These are phyloP conservation scores for Calypte anna DNA, from an alignment of 2,113 vertebrate species.

Conservation along the genomic window DNA sequence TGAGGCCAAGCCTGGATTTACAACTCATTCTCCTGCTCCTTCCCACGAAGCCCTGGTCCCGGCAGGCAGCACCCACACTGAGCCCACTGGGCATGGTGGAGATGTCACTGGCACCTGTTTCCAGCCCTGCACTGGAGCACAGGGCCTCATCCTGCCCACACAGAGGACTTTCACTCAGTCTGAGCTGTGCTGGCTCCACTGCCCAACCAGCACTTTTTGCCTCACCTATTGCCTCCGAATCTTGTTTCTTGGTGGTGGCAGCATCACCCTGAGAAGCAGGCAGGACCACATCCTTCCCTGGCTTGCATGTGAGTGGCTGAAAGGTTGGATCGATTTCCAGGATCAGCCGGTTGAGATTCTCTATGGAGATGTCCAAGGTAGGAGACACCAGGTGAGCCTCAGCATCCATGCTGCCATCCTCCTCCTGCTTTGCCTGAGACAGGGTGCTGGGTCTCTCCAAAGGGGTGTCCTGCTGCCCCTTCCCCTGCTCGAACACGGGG, in stretches of 20 bases:
- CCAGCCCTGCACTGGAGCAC: neutral
- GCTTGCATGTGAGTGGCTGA: constrained; percentile 55
- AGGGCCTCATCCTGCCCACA: neutral
- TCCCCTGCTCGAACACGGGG: neutral
- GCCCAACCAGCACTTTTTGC: accelerated
- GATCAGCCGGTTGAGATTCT: constrained; percentile 84
- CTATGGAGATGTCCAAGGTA: constrained; percentile 78
- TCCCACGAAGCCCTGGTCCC: accelerated
- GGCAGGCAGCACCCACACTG: accelerated
- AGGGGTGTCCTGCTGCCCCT: neutral
- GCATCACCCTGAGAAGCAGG: neutral
- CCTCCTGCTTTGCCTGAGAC: neutral
- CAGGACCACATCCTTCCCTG: neutral
- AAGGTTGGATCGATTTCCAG: constrained; percentile 86
- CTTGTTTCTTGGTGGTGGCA: neutral
- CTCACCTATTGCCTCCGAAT: constrained; percentile 56
- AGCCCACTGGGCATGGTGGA: neutral
- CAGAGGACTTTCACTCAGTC: neutral
- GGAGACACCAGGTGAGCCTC: constrained; percentile 31
- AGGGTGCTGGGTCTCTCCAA: neutral
- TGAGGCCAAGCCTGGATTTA: neutral
- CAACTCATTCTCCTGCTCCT: neutral
- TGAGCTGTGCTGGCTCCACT: neutral
- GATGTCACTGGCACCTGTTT: neutral
- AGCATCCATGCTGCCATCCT: neutral